Percentiles rank a stretch among this genome's conserved stretches.
Conservation (phyloP, 2,113 vertebrate genomes). For the Myrmecobius fasciatus region DNA sequence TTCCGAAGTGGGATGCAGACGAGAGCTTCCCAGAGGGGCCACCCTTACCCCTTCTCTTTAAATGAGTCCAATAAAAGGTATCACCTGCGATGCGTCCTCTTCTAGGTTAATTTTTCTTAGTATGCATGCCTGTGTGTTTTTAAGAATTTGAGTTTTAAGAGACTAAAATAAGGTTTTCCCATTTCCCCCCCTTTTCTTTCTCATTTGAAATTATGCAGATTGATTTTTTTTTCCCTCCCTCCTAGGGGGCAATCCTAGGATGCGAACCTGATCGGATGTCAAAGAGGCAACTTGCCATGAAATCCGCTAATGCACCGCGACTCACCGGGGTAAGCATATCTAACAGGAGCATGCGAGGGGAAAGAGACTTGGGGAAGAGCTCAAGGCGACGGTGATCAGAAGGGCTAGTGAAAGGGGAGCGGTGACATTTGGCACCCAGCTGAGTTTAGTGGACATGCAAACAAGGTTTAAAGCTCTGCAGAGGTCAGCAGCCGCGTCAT, state of each 20-base stretch:
- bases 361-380: conserved; percentile 17
- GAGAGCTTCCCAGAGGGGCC: conserved; percentile 52
- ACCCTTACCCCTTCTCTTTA: conserved; percentile 60
- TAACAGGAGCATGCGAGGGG: conserved; percentile 67
- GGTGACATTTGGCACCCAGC: conserved; percentile 60
- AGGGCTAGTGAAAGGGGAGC: conserved; percentile 58
- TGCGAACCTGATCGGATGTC: conserved; percentile 78
- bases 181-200: conserved; percentile 69
- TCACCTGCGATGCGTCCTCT: conserved; percentile 76
- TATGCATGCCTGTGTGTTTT: neutral
- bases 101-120: conserved; percentile 73
- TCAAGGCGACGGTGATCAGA: conserved; percentile 12
- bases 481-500: conserved; percentile 75
- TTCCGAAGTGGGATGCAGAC: conserved; percentile 8
- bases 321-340: conserved; percentile 83
- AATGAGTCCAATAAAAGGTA: conserved; percentile 85
- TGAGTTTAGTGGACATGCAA: conserved; percentile 66
- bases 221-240: conserved; percentile 73
- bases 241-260: conserved; percentile 75
- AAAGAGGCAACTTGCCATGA: conserved; percentile 81
- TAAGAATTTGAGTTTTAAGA: neutral
- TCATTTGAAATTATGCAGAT: conserved; percentile 85
- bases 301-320: conserved; percentile 78
- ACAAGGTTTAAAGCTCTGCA: conserved; percentile 65
- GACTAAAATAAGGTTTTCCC: neutral